A percentile compares a stretch with the other conserved stretches of the same genome.
Conservation (phyloP, 2,797 vertebrate genomes). For the Protosalanx chinensis region DNA sequence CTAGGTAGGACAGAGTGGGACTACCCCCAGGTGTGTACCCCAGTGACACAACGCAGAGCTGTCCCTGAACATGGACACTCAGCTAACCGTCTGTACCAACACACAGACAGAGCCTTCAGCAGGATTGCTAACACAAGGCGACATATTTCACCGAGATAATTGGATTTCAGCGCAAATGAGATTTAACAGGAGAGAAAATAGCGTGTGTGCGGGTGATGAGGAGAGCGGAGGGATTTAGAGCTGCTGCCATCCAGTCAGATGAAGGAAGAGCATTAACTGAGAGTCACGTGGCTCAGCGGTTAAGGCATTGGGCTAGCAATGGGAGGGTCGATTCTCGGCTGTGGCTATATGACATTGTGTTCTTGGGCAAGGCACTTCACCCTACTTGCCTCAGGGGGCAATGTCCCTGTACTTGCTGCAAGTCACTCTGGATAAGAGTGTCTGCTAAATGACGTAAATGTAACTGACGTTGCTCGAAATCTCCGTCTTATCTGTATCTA, state of each 20-base stretch:
- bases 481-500: neutral
- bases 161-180: conserved; percentile 46
- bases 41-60: conserved; percentile 6
- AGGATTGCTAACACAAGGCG: conserved; percentile 45
- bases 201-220: neutral
- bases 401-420: too few relatives aligned
- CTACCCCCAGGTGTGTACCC: conserved; percentile 12
- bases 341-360: too few relatives aligned
- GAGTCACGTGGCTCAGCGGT: too few relatives aligned
- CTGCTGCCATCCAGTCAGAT: neutral
- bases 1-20: too few relatives aligned
- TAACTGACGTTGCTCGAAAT: neutral
- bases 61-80: conserved; percentile 16
- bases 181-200: conserved; percentile 31
- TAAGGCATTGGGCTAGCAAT: too few relatives aligned
- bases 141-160: conserved; percentile 42
- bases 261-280: neutral
- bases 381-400: too few relatives aligned
- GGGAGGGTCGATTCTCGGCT: too few relatives aligned
- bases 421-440: too few relatives aligned
- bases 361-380: too few relatives aligned
- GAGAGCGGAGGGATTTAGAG: neutral
- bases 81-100: conserved; percentile 24
- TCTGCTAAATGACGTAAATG: too few relatives aligned
- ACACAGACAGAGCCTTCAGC: conserved; percentile 48